A percentile compares a stretch with the other conserved stretches of the same genome.
These are phyloP conservation scores for Labeo catla DNA, from an alignment of 2,113 vertebrate species.

Conservation along the genomic window DNA sequence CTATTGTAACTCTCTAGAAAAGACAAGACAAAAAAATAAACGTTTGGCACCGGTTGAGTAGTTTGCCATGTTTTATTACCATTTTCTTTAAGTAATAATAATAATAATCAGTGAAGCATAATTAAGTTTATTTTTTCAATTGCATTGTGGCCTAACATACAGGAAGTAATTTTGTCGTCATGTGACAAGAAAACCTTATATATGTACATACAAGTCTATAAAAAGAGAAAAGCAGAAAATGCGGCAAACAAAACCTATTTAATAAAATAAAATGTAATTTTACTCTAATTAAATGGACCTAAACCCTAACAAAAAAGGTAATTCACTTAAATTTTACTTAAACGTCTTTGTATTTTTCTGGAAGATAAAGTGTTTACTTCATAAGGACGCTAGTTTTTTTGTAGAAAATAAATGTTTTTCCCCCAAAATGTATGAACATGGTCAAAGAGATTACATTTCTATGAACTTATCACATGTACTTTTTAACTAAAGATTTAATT, in stretches of 20 bases:
- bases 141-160: neutral
- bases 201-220: neutral
- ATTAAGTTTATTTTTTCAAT: no score
- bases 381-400: neutral
- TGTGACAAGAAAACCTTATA: no score
- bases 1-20: no score
- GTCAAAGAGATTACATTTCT: neutral
- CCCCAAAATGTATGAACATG: neutral
- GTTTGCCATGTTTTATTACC: no score
- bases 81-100: no score
- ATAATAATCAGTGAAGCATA: no score
- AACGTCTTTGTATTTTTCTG: neutral
- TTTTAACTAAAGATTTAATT: neutral
- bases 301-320: neutral
- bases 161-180: neutral
- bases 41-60: no score
- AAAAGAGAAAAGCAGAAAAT: neutral
- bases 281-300: neutral
- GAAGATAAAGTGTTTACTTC: neutral
- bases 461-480: neutral
- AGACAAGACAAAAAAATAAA: no score
- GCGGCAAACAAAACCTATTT: neutral
- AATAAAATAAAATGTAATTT: neutral
- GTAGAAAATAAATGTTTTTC: neutral
- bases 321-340: no score